Base-by-base conservation (phyloP, 1,140 invertebrate species). In the Megalonaias nervosa region DNA sequence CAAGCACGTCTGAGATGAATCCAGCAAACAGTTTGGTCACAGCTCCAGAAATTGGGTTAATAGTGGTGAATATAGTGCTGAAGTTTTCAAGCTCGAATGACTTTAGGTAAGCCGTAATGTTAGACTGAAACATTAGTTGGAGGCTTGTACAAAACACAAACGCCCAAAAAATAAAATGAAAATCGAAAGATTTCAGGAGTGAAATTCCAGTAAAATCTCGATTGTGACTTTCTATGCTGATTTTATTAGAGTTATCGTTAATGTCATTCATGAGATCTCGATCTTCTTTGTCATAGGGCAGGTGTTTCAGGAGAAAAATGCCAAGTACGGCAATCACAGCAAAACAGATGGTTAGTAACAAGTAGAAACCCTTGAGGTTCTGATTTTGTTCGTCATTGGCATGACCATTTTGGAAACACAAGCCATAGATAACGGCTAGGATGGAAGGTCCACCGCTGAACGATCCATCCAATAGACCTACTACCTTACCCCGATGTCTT, bases 161-260 rank as follows among this genome's bases (percentile, higher is more conserved):
- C 14, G 56, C 16, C 74, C 74, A 75, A 31, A 75, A 60, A 31
- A 75, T 31, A 21, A 68, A 75, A 57, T 75, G 74, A 60, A 75
- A 67, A 26, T 75, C 74, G n/a, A 57, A 56, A 60, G 67, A 48
- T 48, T 17, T 57, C 23, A 75, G 48, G 11, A 75, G 64, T 11
- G 9, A 26, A 16, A 15, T 31, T 17, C 74, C 64, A 21, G 74
- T 75, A 3, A 68, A 12, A 31, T 75, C 21, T 56, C 23, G 38
- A 21, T 23, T 55, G 11, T 17, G 48, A 31, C 62, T 58, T 17
- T 14, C 23, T 12, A 12, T n/a, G n/a, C 62, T 4, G 3, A 26
- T 58, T 9, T n/a, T 58, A 19, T 56, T 21, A 14, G 56, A 21
- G 56, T 5, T 1, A 56, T 56, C 17, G 69, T 58, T 58, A 57